Evolutionary conservation across 2,797 vertebrate species (phyloP).

Genomic region (Karalla daura): DNA sequence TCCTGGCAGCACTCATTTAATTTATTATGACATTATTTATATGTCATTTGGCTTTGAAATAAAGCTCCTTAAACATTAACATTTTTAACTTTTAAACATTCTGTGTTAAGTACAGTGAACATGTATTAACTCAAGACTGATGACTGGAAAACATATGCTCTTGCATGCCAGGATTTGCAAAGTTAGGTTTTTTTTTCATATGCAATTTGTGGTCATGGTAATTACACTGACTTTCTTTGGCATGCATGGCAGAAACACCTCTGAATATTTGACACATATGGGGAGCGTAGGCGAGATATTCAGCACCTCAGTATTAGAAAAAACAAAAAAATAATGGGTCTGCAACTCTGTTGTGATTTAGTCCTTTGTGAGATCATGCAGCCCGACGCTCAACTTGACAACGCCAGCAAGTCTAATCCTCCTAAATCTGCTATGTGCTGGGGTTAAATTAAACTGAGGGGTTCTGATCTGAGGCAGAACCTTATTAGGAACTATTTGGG

Average conservation of each 20-base stretch:
- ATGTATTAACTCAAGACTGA: too few species aligned
- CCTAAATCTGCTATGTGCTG: slow-evolving; percentile 17
- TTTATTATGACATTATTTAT: not conserved
- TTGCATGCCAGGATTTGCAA: not conserved
- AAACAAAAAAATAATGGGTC: not conserved
- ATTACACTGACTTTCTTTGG: slow-evolving; percentile 19
- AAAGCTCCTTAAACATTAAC: not conserved
- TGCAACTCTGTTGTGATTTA: not conserved
- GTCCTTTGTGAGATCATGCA: not conserved
- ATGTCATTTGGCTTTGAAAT: not conserved
- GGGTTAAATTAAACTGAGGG: slow-evolving; percentile 32
- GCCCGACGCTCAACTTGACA: not conserved
- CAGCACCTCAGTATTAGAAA: not conserved
- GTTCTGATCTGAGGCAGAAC: slow-evolving; percentile 52
- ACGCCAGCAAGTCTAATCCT: not conserved
- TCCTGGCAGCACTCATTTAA: not conserved
- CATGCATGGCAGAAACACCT: slow-evolving; percentile 20
- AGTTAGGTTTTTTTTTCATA: not conserved
- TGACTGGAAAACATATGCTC: not conserved
- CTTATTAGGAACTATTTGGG: slow-evolving; percentile 59
- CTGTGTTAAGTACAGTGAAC: not conserved
- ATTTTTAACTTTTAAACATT: not conserved
- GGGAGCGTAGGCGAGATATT: not conserved
- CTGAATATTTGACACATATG: slow-evolving; percentile 9
- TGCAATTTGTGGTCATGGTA: slow-evolving; percentile 23